A percentile compares a stretch with the other conserved stretches of the same genome.
These are phyloP conservation scores for Himalopsyche kuldschensis DNA, from an alignment of 2,888 invertebrate species.

Conservation along the genomic window DNA sequence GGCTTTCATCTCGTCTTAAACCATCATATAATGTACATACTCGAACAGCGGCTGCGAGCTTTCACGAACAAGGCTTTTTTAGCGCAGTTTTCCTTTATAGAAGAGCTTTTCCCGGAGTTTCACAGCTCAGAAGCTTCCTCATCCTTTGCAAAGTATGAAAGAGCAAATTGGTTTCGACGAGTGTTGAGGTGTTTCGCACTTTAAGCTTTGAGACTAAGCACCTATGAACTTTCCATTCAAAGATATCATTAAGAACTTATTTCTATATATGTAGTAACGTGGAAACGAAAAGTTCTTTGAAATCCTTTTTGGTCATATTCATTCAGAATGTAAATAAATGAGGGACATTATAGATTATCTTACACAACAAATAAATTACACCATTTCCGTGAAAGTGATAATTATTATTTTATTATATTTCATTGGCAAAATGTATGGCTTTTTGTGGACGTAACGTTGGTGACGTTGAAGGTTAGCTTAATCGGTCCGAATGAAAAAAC, in stretches of 20 bases:
- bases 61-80: not conserved
- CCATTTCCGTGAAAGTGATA: too few species aligned
- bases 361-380: too few species aligned
- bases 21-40: not conserved
- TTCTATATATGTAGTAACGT: not conserved
- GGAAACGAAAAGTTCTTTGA: not conserved
- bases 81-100: not conserved
- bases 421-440: too few species aligned
- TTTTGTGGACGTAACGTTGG: too few species aligned
- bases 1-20: not conserved
- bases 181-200: not conserved
- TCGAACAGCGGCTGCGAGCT: not conserved
- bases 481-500: too few species aligned
- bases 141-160: not conserved
- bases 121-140: not conserved
- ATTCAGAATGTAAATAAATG: too few species aligned
- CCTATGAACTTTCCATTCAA: not conserved
- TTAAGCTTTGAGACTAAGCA: not conserved
- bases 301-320: not conserved
- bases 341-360: too few species aligned
- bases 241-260: not conserved
- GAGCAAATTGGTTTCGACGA: not conserved
- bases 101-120: not conserved
- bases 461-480: too few species aligned
- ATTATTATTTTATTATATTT: too few species aligned